A percentile compares a stretch with the other conserved stretches of the same genome.
Conservation (phyloP, 2,797 vertebrate genomes). For the Ambastaia sidthimunki region DNA sequence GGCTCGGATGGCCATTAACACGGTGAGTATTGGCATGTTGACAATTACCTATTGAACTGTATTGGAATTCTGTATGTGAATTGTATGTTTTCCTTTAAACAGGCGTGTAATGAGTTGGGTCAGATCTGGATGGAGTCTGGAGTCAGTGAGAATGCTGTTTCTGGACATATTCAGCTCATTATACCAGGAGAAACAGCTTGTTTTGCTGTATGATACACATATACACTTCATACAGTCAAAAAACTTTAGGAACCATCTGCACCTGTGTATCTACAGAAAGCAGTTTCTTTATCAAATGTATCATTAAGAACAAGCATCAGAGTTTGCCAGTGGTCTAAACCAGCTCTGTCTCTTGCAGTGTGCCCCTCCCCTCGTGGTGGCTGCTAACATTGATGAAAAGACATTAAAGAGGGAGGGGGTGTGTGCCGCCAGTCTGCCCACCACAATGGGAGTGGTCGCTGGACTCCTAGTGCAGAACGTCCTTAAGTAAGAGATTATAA, state of each 20-base stretch:
- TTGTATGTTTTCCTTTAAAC: slow-evolving; percentile 22
- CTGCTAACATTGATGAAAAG: slow-evolving; percentile 96
- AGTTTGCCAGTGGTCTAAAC: neutral
- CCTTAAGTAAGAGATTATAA: slow-evolving; percentile 87
- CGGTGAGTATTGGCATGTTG: slow-evolving; percentile 75
- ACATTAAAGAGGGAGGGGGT: slow-evolving; percentile 96
- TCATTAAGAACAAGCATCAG: neutral
- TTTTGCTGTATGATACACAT: slow-evolving; percentile 84
- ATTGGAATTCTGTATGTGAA: too few species aligned
- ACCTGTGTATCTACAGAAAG: neutral
- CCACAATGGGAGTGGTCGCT: slow-evolving; percentile 96
- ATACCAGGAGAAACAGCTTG: slow-evolving; percentile 93
- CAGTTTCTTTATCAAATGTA: neutral
- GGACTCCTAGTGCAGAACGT: slow-evolving; percentile 97
- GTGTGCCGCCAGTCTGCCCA: slow-evolving; percentile 96
- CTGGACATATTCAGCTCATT: slow-evolving; percentile 96
- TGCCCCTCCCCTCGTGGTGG: slow-evolving; percentile 95
- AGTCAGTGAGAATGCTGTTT: slow-evolving; percentile 98
- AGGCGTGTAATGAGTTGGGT: slow-evolving; percentile 97
- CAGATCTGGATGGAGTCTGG: slow-evolving; percentile 99
- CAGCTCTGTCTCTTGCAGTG: slow-evolving; percentile 77
- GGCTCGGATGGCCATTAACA: slow-evolving; percentile 96
- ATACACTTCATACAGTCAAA: neutral
- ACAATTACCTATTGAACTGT: neutral
- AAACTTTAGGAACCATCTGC: neutral